Base-by-base conservation (phyloP, 2,888 invertebrate genomes). In the Dilophus febrilis region DNA sequence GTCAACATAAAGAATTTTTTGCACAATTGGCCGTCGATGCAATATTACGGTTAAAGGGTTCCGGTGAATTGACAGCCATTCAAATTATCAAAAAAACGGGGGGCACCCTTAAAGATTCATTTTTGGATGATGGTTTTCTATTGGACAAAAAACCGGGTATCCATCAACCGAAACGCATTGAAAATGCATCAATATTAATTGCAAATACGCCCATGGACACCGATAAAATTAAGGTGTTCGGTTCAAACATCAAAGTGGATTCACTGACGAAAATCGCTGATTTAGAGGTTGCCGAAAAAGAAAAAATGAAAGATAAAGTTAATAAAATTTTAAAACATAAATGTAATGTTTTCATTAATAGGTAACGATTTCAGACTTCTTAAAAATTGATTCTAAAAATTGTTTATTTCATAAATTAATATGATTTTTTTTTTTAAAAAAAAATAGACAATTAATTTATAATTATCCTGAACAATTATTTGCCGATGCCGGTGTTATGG, bases 151-250 rank as follows among this genome's bases (percentile, higher is more conserved):
- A 88, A 66, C 80, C 92, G 19, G 98, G 98, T 45, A 82, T 98
- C 19, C 90, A 95, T 67, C 98, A 99, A 61, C 98, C 98, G 0
- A 90, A 94, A 57, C 72, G 79, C 49, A 68, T 99, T 48, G 90
- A 92, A 56, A 94, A 99, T 55, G 95, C 95, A 2, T 84, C 78
- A 56, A 95, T 99, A 55, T 73, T 99, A 18, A 90, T 99, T 52
- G 97, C 97, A 11, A 99, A 99, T 61, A 99, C 98, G 10, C 92
- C 98, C 0, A 99, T 99, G 98, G 98, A 99, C 66, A 91, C 95
- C 1, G 98, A 99, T 58, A 99, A 99, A 66, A 94, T 98, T 49
- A 97, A 98, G 70, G 80, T 98, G 17, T 98, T 98, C 64, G 97
- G 97, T 34, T 94, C 94, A 32, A 80, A 90, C 47, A 92, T 88